Base-by-base conservation (phyloP, 2,888 invertebrate genomes). In the Bimastos eiseni region DNA sequence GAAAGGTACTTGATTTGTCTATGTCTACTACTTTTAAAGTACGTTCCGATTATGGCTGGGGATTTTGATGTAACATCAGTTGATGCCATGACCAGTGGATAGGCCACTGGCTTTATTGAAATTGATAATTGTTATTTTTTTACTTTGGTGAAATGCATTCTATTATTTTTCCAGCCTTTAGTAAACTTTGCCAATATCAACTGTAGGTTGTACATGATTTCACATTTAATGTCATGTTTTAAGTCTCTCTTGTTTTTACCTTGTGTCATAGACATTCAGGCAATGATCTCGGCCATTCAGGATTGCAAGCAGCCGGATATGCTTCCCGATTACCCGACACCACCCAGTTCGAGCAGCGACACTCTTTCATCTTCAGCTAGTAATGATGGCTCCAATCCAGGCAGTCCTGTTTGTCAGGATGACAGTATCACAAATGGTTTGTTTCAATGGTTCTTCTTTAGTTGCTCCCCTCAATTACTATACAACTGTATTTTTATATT, bases 311-410 rank as follows among this genome's bases (percentile, higher is more conserved):
- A 44, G 89, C 41, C 89, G 19, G 89, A 89, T 30, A 44, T 44
- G 44, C 44, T 89, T 1, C 49, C 89, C 30, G 49, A 89, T 49
- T 44, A 89, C 33, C 89, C 89, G 11, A 89, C 90, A 24, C 90
- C 90, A 34, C 90, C 90, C 30, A 70, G 83, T 37, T 90, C 90
- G 30, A 83, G 70, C 70, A 89, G 55, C 33, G 89, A 89, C 44
- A 38, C 37, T 30, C 49, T 37, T 36, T 44, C 90, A 19, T 55
- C 89, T 89, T 2, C 90, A 33, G 36, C 49, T 13, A 88, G 90
- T n/a, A 83, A 33, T 36, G 90, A 90, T 83, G 70, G 70, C 41
- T 90, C 49, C 89, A 88, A 37, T 33, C 90, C 90, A 19, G 55
- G 89, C 36, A 90, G 90, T 89, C 90, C 90, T 33, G 41, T 34